Evolutionary conservation across 2,888 invertebrate genomes (phyloP), one percentile per base, ranked within the genome.

Genomic region (Xanthia icteritia): DNA sequence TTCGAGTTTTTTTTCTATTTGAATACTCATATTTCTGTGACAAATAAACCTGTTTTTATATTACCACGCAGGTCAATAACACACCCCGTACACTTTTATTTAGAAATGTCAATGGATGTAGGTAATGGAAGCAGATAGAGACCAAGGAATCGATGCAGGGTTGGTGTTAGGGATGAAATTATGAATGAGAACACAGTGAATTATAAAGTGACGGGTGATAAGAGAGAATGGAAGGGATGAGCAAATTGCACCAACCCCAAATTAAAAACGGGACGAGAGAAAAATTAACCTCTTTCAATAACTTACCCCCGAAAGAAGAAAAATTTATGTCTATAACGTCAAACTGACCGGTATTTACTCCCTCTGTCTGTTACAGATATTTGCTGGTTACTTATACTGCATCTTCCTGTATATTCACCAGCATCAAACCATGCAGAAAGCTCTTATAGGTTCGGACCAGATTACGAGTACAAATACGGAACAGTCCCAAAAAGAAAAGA

Each of bases 291-390:
- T 4, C 5, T 63, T 63, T 23, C 5, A 63, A 36, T 23, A 36
- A 23, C 13, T 36, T 23, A 63, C 6, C 17, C 11, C 42, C 11
- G 11, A 65, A 42, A n/a, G 5, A 20, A 20, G 20, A 11, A 65
- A 42, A 42, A 5, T 11, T 65, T 17, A 65, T 0, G 39, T 42
- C 11, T 42, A 6, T 11, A n/a, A 17, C 5, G 23, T 31, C 23
- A n/a, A 58, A 45, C 56, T 58, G n/a, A 75, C n/a, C 9, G 5
- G 17, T n/a, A n/a, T 48, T 8, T 45, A 45, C 45, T 36, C 27
- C 5, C n/a, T n/a, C n/a, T n/a, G n/a, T 72, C 60, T 65, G 31
- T 78, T 78, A 13, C 81, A 78, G 78, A 71, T 23, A 65, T 72
- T 42, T 60, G 51, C 65, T 78, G 60, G 27, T n/a, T 66, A 27